Conservation (phyloP, 2,888 invertebrate species). For the Cephus nigrinus region DNA sequence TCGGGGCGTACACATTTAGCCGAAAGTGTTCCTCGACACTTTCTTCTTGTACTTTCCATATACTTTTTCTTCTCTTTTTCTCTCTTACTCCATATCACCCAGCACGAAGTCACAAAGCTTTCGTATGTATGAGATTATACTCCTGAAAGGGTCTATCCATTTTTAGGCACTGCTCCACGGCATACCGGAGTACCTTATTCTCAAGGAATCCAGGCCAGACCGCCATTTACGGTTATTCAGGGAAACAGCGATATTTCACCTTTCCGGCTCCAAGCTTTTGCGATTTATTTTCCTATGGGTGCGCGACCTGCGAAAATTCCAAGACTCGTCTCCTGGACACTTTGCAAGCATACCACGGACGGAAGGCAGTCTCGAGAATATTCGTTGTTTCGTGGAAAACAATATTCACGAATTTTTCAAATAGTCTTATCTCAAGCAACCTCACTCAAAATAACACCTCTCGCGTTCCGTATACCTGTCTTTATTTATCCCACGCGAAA, state of each 20-base stretch:
- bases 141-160: slow-evolving; percentile 42
- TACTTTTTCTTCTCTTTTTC: neutral
- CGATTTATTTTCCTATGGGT: neutral
- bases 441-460: neutral
- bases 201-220: slow-evolving; percentile 35
- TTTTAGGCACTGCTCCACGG: slow-evolving; percentile 34
- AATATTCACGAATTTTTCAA: neutral
- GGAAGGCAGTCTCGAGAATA: neutral
- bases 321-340: neutral
- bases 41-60: neutral
- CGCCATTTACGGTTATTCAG: slow-evolving; percentile 25
- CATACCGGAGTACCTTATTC: slow-evolving; percentile 44
- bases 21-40: neutral
- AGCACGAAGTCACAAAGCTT: slow-evolving; percentile 26
- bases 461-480: neutral
- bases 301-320: neutral
- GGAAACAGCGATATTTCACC: neutral
- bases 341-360: neutral
- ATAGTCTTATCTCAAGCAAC: neutral
- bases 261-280: neutral
- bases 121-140: slow-evolving; percentile 43
- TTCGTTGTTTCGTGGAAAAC: neutral
- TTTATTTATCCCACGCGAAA: neutral
- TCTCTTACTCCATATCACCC: slow-evolving; percentile 15
- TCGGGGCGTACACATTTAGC: neutral